Percentiles rank a stretch among this genome's conserved stretches.
Conservation (phyloP, 2,888 invertebrate genomes). For the Atrina japonica region DNA sequence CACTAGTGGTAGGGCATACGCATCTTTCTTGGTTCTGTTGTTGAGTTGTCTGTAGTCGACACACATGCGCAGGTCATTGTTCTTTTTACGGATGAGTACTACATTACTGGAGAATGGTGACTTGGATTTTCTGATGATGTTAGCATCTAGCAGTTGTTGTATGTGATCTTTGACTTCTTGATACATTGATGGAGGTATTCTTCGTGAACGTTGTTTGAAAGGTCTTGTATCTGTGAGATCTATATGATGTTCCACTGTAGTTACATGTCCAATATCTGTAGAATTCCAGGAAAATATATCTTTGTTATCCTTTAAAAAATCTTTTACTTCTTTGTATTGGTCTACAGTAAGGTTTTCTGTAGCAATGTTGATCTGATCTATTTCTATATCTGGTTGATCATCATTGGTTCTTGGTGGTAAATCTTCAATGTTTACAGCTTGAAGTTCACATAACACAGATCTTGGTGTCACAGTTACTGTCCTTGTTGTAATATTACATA, state of each 20-base stretch:
- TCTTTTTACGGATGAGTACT: neutral
- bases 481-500: constrained; percentile 16
- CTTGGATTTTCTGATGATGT: constrained; percentile 2
- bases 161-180: constrained; percentile 1
- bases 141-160: constrained; percentile 11
- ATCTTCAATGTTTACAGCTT: constrained; percentile 11
- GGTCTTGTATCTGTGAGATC: neutral
- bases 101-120: constrained; percentile 11
- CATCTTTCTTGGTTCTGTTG: too few relatives aligned
- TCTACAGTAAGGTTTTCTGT: too few relatives aligned
- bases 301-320: too few relatives aligned
- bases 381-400: neutral
- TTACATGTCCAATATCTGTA: too few relatives aligned
- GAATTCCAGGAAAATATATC: too few relatives aligned
- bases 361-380: too few relatives aligned
- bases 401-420: neutral
- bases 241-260: neutral
- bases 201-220: constrained; percentile 2
- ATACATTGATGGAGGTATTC: constrained; percentile 7
- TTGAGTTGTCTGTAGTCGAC: too few relatives aligned
- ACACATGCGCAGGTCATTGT: too few relatives aligned
- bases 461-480: constrained; percentile 13
- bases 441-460: constrained; percentile 2
- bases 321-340: too few relatives aligned
- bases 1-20: too few relatives aligned